These are phyloP conservation scores for Heterocephalus glaber DNA, from an alignment of 2,113 vertebrate genomes.

Conservation along the genomic window DNA sequence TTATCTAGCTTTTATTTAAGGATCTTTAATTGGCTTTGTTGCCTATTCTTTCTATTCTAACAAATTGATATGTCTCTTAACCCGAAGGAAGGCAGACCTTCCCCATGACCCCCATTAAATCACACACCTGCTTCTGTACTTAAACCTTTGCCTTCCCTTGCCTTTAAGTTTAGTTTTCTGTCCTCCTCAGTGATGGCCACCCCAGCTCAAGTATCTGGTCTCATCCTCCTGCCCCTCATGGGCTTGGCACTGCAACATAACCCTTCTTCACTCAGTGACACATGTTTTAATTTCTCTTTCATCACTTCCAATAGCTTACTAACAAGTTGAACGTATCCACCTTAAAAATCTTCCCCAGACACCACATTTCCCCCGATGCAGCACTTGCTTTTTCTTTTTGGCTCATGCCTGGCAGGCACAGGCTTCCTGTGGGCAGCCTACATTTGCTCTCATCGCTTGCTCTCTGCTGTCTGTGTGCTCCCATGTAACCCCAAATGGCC, in stretches of 20 bases:
- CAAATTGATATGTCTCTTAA: not conserved
- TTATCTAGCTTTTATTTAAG: not conserved
- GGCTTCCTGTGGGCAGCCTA: not conserved
- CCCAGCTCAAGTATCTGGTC: not conserved
- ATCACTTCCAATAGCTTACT: not conserved
- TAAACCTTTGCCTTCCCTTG: not conserved
- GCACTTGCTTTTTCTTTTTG: no score
- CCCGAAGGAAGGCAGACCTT: not conserved
- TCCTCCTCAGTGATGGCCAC: not conserved
- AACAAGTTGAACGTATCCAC: not conserved
- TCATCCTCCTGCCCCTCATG: not conserved
- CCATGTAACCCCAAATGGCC: not conserved
- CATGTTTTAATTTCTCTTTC: not conserved
- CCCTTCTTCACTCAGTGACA: not conserved
- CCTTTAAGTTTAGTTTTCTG: not conserved
- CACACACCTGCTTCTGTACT: no score
- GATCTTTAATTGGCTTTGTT: not conserved
- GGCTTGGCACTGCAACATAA: not conserved
- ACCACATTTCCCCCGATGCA: no score
- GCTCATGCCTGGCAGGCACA: not conserved
- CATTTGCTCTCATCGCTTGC: not conserved
- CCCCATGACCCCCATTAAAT: not conserved
- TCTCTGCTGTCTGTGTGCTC: not conserved
- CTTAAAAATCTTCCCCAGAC: not conserved
- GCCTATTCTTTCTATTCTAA: not conserved